Evolutionary conservation across 2,888 invertebrate genomes (phyloP).

Genomic region (Aphrophora alni): DNA sequence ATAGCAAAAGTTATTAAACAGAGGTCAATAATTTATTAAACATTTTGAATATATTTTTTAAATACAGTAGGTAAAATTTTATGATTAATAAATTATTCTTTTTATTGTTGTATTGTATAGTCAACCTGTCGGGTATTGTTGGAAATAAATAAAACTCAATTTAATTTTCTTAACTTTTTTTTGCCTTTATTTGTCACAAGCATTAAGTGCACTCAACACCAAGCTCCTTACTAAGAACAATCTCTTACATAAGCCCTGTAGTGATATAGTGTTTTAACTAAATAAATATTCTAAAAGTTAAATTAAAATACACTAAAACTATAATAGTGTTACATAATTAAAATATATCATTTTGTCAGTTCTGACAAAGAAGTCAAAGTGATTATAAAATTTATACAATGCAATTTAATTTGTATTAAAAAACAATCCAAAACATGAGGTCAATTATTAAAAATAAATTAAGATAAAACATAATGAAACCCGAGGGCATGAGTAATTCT

Average conservation of each 20-base stretch:
- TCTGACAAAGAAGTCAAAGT: background rate
- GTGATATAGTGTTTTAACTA: background rate
- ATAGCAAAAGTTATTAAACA: no score
- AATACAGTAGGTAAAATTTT: no score
- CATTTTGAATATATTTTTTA: no score
- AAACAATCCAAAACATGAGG: background rate
- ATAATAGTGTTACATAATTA: background rate
- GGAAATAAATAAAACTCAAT: background rate
- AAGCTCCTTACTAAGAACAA: background rate
- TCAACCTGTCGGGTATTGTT: no score
- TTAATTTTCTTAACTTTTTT: background rate
- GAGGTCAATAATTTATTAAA: no score
- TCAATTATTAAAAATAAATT: constrained; percentile 9
- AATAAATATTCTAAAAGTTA: background rate
- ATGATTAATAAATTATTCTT: no score
- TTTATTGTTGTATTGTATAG: no score
- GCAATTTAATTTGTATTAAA: background rate
- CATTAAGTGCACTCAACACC: background rate
- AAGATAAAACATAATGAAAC: background rate
- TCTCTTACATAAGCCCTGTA: background rate
- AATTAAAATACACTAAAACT: background rate
- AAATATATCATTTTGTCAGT: background rate
- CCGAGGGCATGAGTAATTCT: constrained; percentile 9
- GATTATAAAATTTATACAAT: background rate
- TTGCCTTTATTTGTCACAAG: background rate